A percentile compares a stretch with the other conserved stretches of the same genome.
phyloP scores from a whole-genome alignment of 1,140 invertebrate species.

The Sinonovacula constricta region DNA sequence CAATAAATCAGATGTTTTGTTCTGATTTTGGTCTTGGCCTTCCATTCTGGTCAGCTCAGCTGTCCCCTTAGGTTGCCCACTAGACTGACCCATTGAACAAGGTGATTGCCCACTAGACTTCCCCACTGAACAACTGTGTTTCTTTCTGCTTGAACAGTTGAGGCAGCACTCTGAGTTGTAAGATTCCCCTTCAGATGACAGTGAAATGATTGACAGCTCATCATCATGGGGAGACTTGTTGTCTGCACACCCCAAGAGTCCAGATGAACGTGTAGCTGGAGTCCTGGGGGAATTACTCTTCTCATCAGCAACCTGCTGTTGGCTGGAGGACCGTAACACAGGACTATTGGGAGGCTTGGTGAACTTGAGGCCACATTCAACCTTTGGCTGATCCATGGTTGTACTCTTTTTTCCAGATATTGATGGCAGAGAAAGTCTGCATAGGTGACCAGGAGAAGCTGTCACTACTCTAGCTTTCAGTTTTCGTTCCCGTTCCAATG shows the following conservation, averaged over 20 bases:
- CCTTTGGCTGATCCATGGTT: not conserved
- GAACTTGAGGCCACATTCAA: too few relatives aligned
- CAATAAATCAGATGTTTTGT: not conserved
- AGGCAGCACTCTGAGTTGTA: conserved; percentile 57
- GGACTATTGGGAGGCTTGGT: too few relatives aligned
- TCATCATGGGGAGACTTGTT: conserved; percentile 37
- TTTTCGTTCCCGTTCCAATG: not conserved
- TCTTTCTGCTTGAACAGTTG: conserved; percentile 53
- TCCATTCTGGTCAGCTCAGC: not conserved
- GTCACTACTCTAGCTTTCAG: not conserved
- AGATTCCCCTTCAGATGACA: conserved; percentile 63
- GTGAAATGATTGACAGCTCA: conserved; percentile 57
- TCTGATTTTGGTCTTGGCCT: not conserved
- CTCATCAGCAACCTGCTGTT: not conserved
- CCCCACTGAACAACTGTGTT: not conserved
- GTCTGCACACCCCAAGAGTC: not conserved
- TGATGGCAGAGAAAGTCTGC: not conserved
- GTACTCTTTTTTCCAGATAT: not conserved
- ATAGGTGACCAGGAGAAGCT: not conserved
- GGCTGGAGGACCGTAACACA: not conserved
- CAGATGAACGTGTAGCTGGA: too few relatives aligned
- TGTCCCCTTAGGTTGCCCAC: too few relatives aligned
- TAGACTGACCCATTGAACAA: too few relatives aligned
- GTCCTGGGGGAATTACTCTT: not conserved
- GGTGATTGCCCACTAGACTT: too few relatives aligned